Conservation (phyloP, 2,888 invertebrate genomes). For the Lamproptera curius region DNA sequence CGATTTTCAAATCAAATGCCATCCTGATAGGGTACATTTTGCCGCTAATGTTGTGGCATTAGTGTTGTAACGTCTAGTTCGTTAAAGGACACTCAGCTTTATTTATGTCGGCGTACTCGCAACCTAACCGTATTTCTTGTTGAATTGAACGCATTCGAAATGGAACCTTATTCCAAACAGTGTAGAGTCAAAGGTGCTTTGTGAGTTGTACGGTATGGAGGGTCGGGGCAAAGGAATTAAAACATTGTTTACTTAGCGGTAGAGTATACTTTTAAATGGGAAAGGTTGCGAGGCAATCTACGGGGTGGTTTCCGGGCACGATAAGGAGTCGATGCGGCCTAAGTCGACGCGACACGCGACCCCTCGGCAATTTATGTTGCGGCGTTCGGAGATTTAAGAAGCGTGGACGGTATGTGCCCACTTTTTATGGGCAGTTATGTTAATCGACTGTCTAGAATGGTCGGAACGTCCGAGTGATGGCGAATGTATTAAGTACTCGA, state of each 20-base stretch:
- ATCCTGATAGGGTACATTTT: constrained; percentile 52
- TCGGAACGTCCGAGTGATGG: constrained; percentile 34
- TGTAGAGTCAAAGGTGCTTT: constrained; percentile 52
- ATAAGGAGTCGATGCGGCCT: constrained; percentile 69
- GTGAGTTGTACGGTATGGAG: constrained; percentile 29
- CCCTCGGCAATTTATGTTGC: constrained; percentile 74
- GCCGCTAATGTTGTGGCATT: constrained; percentile 50
- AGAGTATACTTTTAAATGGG: constrained; percentile 43
- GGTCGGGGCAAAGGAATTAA: constrained; percentile 42
- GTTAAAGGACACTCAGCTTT: constrained; percentile 77
- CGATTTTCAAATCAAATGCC: constrained; percentile 46
- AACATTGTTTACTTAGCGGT: constrained; percentile 43
- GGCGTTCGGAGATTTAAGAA: constrained; percentile 66
- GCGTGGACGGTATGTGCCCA: constrained; percentile 45
- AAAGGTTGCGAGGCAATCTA: constrained; percentile 36
- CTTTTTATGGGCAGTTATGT: constrained; percentile 57
- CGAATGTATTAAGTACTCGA: constrained; percentile 10
- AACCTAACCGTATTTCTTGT: constrained; percentile 70
- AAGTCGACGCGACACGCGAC: constrained; percentile 74
- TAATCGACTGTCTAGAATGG: constrained; percentile 55
- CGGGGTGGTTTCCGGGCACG: constrained; percentile 64
- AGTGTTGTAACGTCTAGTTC: constrained; percentile 70
- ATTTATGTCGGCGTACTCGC: constrained; percentile 75
- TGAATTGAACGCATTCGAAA: constrained; percentile 38
- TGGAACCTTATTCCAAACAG: constrained; percentile 43